phyloP scores from a whole-genome alignment of 2,797 vertebrate genomes.

The Rhinella marina region DNA sequence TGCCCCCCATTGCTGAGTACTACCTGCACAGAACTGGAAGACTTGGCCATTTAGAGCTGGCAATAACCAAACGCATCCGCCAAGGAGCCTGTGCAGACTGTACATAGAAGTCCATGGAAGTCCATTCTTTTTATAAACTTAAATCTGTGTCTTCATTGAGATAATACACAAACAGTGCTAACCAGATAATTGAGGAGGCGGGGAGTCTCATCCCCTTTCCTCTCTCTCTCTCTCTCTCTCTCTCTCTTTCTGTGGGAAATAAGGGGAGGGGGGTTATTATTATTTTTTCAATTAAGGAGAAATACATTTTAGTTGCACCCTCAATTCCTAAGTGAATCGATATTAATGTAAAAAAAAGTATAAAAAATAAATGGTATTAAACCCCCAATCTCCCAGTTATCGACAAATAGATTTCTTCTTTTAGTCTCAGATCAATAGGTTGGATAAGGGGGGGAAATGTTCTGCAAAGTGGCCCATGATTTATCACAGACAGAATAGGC shows the following conservation, averaged over 20 bases:
- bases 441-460: slow-evolving; percentile 1
- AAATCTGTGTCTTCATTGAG: slow-evolving; percentile 60
- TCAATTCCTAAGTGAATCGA: background rate
- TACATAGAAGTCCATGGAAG: slow-evolving; percentile 20
- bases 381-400: slow-evolving; percentile 36
- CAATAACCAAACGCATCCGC: background rate
- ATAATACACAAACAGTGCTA: slow-evolving; percentile 62
- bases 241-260: slow-evolving; percentile 7
- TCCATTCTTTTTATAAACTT: slow-evolving; percentile 39
- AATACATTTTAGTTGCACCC: background rate
- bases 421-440: slow-evolving; percentile 20
- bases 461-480: background rate
- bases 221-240: background rate
- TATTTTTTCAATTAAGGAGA: background rate
- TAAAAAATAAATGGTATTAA: slow-evolving; percentile 6
- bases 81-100: background rate
- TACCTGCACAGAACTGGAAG: background rate
- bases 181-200: slow-evolving; percentile 65
- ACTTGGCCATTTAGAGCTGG: background rate
- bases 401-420: slow-evolving; percentile 50
- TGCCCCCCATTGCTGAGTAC: background rate
- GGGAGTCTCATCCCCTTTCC: slow-evolving; percentile 1
- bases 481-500: background rate
- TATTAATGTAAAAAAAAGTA: background rate
- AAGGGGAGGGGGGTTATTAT: background rate